Evolutionary conservation across 2,113 vertebrate species (phyloP).

Genomic region (Salminus brasiliensis): DNA sequence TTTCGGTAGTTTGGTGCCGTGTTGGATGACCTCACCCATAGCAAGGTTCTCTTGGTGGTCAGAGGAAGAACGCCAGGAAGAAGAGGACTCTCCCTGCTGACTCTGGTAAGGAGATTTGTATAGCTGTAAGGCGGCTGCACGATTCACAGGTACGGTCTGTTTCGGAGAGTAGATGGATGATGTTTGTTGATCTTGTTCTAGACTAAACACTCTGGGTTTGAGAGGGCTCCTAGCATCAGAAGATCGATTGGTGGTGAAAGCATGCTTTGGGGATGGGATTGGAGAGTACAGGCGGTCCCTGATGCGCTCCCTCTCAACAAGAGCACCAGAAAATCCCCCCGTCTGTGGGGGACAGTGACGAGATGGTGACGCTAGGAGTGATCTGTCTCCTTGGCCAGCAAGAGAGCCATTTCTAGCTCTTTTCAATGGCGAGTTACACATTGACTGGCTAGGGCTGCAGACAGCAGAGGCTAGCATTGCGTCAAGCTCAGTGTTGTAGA

Average conservation of each 20-base stretch:
- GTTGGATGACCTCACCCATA: neutral
- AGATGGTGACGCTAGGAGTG: neutral
- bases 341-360: neutral
- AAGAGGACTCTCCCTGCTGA: neutral
- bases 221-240: constrained; percentile 55
- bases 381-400: neutral
- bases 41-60: neutral
- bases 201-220: constrained; percentile 24
- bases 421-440: neutral
- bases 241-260: constrained; percentile 24
- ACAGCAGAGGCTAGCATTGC: neutral
- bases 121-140: neutral
- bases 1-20: neutral
- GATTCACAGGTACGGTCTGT: neutral
- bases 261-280: neutral
- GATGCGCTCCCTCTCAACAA: neutral
- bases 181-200: constrained; percentile 42
- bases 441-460: neutral
- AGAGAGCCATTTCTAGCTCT: neutral
- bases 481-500: constrained; percentile 4
- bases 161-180: neutral
- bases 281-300: neutral
- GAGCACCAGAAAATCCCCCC: neutral
- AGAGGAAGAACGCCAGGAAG: neutral
- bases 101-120: constrained; percentile 19